These are phyloP conservation scores for Leptopterna dolabrata DNA, from an alignment of 2,888 invertebrate species.

Conservation along the genomic window DNA sequence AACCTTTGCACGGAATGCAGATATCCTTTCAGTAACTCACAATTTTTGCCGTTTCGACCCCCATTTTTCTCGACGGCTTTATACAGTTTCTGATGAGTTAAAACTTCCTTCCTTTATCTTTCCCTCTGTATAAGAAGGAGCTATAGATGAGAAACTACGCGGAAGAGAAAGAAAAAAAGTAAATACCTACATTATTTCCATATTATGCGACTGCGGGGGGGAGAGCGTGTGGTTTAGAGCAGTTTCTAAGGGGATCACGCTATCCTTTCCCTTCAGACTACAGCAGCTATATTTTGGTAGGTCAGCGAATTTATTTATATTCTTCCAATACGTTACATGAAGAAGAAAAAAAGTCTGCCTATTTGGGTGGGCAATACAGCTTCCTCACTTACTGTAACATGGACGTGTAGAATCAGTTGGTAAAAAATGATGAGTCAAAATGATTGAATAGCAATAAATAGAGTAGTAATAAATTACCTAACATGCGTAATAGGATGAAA, in stretches of 20 bases:
- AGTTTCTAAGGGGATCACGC: not conserved
- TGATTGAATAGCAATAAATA: too few species aligned
- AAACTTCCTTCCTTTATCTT: constrained; percentile 28
- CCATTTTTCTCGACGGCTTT: not conserved
- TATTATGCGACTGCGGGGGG: not conserved
- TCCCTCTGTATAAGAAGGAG: not conserved
- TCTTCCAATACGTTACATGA: too few species aligned
- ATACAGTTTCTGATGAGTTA: constrained; percentile 11
- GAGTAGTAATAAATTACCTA: too few species aligned
- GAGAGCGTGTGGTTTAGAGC: not conserved
- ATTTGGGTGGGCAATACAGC: too few species aligned
- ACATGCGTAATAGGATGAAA: too few species aligned
- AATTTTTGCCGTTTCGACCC: not conserved
- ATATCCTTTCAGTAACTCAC: not conserved
- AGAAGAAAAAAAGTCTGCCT: too few species aligned
- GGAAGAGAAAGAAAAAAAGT: not conserved
- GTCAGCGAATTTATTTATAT: too few species aligned
- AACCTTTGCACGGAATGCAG: constrained; percentile 44
- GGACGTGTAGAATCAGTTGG: too few species aligned
- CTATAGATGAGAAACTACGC: not conserved
- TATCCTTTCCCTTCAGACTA: not conserved
- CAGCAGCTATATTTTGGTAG: too few species aligned
- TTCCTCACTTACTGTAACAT: too few species aligned
- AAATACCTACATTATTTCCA: constrained; percentile 33
- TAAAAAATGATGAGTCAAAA: too few species aligned